phyloP scores from a whole-genome alignment of 2,113 vertebrate genomes.

The Oryzias woworae region DNA sequence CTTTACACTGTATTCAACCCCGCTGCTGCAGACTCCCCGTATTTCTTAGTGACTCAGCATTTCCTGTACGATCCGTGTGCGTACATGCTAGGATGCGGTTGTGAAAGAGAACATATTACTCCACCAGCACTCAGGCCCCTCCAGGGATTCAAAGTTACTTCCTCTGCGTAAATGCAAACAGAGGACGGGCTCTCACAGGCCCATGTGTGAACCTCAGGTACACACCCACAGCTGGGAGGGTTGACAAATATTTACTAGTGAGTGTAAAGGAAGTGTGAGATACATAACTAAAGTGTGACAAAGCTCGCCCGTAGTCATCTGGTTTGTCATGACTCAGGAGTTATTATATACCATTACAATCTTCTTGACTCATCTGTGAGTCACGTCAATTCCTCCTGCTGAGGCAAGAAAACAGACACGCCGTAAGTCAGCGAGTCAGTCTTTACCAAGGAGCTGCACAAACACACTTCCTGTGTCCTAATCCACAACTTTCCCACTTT shows the following conservation, averaged over 20 bases:
- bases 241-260: conserved; percentile 2
- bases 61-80: conserved; percentile 45
- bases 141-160: conserved; percentile 61
- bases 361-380: conserved; percentile 48
- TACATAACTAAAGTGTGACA: conserved; percentile 7
- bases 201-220: conserved; percentile 37
- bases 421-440: conserved; percentile 52
- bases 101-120: conserved; percentile 36
- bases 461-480: conserved; percentile 18
- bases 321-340: conserved; percentile 23
- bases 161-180: conserved; percentile 62
- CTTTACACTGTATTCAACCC: conserved; percentile 16
- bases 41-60: conserved; percentile 47
- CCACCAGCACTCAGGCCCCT: conserved; percentile 44
- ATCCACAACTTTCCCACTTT: not conserved
- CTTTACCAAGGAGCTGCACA: conserved; percentile 1
- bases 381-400: conserved; percentile 57
- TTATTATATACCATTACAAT: conserved; percentile 17
- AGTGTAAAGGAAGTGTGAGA: conserved; percentile 2
- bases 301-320: conserved; percentile 18
- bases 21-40: conserved; percentile 33
- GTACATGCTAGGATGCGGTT: conserved; percentile 1
- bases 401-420: conserved; percentile 39
- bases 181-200: conserved; percentile 56
- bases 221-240: conserved; percentile 41